phyloP scores from a whole-genome alignment of 2,797 vertebrate genomes.

The Hydrocynus forskahlii region DNA sequence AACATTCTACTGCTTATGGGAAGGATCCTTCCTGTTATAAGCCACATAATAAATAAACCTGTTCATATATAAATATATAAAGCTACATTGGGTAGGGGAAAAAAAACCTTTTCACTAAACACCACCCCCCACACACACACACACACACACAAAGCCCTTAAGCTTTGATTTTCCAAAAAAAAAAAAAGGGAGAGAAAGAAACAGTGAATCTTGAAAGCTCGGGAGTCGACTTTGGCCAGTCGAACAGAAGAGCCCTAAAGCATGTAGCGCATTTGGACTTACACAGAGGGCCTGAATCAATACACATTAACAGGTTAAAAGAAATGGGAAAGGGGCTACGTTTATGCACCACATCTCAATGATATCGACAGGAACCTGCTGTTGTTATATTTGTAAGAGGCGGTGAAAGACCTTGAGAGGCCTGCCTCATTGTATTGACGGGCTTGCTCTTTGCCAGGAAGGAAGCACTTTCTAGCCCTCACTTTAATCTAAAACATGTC shows the following conservation, averaged over 20 bases:
- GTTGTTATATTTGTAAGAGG: conserved; percentile 51
- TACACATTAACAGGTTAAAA: conserved; percentile 85
- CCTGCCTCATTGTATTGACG: conserved; percentile 50
- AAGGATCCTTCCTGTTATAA: conserved; percentile 13
- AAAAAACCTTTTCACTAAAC: conserved; percentile 17
- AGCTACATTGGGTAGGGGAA: neutral
- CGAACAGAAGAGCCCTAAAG: conserved; percentile 52
- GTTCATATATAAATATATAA: neutral
- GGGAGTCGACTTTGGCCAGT: conserved; percentile 34
- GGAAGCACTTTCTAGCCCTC: conserved; percentile 63
- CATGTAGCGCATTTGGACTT: conserved; percentile 40
- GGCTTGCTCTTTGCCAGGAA: conserved; percentile 52
- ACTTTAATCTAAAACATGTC: conserved; percentile 79
- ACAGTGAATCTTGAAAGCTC: conserved; percentile 35
- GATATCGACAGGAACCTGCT: conserved; percentile 73
- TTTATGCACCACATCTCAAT: conserved; percentile 74
- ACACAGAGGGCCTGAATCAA: conserved; percentile 76
- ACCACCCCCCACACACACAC: neutral
- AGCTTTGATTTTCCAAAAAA: conserved; percentile 43
- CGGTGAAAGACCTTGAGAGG: conserved; percentile 52
- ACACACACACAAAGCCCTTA: neutral
- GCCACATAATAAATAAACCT: neutral
- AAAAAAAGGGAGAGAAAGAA: conserved; percentile 15
- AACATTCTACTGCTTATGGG: neutral
- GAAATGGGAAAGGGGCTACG: conserved; percentile 69